Conservation (phyloP, 1,140 invertebrate species). For the Brachystomella parvula region DNA sequence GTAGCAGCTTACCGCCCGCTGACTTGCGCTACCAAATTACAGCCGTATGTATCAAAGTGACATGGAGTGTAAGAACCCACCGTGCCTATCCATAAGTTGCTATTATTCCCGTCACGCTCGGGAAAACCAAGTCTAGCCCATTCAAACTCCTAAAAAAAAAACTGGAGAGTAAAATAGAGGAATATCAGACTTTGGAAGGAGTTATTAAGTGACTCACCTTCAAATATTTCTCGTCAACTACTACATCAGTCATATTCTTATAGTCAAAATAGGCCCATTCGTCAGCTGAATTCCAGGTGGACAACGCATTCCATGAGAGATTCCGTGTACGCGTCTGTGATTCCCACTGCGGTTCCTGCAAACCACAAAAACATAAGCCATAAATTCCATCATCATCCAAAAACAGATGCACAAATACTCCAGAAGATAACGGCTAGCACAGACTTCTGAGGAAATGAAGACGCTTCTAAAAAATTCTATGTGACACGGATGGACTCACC, state of each 20-base stretch:
- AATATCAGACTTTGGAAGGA: too few relatives aligned
- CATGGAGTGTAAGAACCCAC: constrained; percentile 82
- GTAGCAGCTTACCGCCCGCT: constrained; percentile 60
- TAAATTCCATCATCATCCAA: too few relatives aligned
- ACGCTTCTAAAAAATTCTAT: too few relatives aligned
- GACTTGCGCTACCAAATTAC: constrained; percentile 82
- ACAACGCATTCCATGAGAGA: constrained; percentile 57
- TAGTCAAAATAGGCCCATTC: constrained; percentile 77
- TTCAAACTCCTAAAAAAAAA: constrained; percentile 30
- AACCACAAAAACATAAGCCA: constrained; percentile 31
- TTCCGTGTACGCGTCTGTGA: constrained; percentile 49
- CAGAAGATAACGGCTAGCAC: too few relatives aligned
- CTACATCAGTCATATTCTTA: constrained; percentile 60
- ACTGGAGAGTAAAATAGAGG: constrained; percentile 19
- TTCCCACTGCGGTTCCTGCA: constrained; percentile 67
- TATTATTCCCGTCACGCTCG: constrained; percentile 57
- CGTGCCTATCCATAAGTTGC: constrained; percentile 84
- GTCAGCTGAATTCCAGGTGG: constrained; percentile 43
- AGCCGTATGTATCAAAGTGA: constrained; percentile 89
- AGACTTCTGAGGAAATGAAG: too few relatives aligned
- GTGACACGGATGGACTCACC: neutral
- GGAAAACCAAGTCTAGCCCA: constrained; percentile 70
- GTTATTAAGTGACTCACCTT: constrained; percentile 29
- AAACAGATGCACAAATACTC: too few relatives aligned
- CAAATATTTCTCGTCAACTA: constrained; percentile 40